phyloP scores from a whole-genome alignment of 1,140 invertebrate genomes.

The Drosophila ercepeae region DNA sequence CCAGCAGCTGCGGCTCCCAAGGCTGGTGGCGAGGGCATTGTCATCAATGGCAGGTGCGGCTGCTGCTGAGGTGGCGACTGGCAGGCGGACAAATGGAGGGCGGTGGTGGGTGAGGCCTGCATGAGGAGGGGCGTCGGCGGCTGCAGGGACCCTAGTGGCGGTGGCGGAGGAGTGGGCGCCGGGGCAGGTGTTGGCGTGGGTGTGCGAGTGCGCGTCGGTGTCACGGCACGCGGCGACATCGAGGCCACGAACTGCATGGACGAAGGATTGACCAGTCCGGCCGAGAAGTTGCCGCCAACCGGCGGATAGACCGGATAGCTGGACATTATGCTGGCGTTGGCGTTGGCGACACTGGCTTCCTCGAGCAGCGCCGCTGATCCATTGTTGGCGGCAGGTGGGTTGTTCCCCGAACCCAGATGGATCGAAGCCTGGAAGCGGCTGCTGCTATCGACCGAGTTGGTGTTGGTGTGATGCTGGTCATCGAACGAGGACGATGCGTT shows the following conservation, averaged over 20 bases:
- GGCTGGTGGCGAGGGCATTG: constrained; percentile 64
- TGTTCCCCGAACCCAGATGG: constrained; percentile 27
- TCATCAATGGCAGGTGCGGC: constrained; percentile 35
- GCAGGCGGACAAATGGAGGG: constrained; percentile 76
- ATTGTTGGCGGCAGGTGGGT: constrained; percentile 33
- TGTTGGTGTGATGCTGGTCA: constrained; percentile 75
- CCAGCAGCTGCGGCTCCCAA: background rate
- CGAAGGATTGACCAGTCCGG: constrained; percentile 24
- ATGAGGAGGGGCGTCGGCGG: constrained; percentile 52
- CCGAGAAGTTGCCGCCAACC: constrained; percentile 34
- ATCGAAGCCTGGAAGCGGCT: constrained; percentile 62
- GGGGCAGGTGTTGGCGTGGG: constrained; percentile 54
- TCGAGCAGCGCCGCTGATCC: constrained; percentile 32
- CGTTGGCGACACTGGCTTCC: constrained; percentile 4
- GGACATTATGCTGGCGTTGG: constrained; percentile 3
- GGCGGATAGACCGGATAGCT: constrained; percentile 35
- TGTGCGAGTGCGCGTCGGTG: constrained; percentile 62
- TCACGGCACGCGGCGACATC: constrained; percentile 73
- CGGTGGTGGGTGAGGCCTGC: constrained; percentile 85
- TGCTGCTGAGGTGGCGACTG: constrained; percentile 63
- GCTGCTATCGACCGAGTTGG: constrained; percentile 69
- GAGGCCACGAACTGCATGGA: constrained; percentile 50
- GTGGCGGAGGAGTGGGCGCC: constrained; percentile 40
- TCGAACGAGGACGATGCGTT: constrained; percentile 61
- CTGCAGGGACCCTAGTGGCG: constrained; percentile 43